A percentile compares a stretch with the other conserved stretches of the same genome.
phyloP scores from a whole-genome alignment of 2,797 vertebrate species.

The Enteromius paludinosus region DNA sequence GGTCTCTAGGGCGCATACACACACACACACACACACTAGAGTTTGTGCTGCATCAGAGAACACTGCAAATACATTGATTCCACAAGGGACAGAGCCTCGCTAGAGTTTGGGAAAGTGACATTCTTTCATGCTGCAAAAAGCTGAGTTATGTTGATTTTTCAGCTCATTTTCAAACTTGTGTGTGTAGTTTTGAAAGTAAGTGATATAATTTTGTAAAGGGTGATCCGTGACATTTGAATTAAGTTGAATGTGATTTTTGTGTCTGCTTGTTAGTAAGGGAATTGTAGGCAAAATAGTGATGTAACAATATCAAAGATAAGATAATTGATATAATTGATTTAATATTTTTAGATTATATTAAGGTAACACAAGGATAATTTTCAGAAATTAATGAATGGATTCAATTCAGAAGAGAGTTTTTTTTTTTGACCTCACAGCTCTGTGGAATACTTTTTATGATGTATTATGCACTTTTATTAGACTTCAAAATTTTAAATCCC shows the following conservation, averaged over 20 bases:
- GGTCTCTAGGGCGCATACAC: neutral
- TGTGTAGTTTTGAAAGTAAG: neutral
- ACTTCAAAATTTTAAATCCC: neutral
- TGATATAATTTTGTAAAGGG: neutral
- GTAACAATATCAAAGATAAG: too few species aligned
- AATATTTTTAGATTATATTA: neutral
- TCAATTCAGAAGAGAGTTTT: neutral
- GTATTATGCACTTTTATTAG: neutral
- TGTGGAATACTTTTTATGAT: neutral
- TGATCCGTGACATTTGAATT: neutral
- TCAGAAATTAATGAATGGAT: neutral
- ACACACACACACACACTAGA: neutral
- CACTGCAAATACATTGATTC: conserved; percentile 25
- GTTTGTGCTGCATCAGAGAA: conserved; percentile 4
- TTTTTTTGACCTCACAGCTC: neutral
- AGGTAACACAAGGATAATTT: neutral
- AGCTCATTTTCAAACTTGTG: neutral
- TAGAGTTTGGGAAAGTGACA: neutral
- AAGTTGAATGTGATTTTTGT: neutral
- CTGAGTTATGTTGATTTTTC: neutral
- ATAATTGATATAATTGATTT: too few species aligned
- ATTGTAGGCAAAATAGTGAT: neutral
- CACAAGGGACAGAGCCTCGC: neutral
- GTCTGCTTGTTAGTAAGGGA: neutral
- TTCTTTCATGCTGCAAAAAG: neutral